Base-by-base conservation (phyloP, 2,888 invertebrate species). In the Acanthococcus lagerstroemiae region DNA sequence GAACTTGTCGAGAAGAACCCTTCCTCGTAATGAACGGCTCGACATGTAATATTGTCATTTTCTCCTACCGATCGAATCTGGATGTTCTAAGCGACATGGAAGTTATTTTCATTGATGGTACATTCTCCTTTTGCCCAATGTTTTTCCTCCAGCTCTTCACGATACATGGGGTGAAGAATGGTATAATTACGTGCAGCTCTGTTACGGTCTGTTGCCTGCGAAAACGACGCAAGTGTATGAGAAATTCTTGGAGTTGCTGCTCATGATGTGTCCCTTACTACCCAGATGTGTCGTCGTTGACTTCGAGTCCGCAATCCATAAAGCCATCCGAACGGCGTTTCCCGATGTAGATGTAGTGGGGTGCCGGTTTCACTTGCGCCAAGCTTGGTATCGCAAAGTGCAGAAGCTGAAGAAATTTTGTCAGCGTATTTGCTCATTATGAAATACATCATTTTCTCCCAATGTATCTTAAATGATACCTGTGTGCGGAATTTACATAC, bases 351-450 rank as follows among this genome's bases (percentile, higher is more conserved):
- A 19, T 22, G 52, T 52, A 52, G 22, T 52, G 9, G 24, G 66
- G 9, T 66, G 66, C 24, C 21, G 27, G 27, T 66, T 66, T 26
- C 66, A 66, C 26, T 26, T 66, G n/a, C 50, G 50, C 7, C 66
- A 66, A 37, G 45, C 58, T 12, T 66, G 66, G 66, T 66, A 58
- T 27, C 52, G 58, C 4, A 63, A 66, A 66, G 25, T 66, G 24
- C 60, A 60, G 37, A 25, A 60, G 26, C 46, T 58, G 15, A 30
- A 30, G 37, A 30, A 30, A 30, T 30, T 30, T 30, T 30, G 37
- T 30, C 37, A 30, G 7, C 15, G 37, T 30, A 30, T 30, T 30
- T 30, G 37, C 15, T 30, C 37, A 30, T 30, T 30, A 30, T 30
- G 37, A 30, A 30, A 15, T 30, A 30, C 37, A 30, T 30, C 6